Conservation (phyloP, 1,140 invertebrate species). For the Brachionus manjavacas region DNA sequence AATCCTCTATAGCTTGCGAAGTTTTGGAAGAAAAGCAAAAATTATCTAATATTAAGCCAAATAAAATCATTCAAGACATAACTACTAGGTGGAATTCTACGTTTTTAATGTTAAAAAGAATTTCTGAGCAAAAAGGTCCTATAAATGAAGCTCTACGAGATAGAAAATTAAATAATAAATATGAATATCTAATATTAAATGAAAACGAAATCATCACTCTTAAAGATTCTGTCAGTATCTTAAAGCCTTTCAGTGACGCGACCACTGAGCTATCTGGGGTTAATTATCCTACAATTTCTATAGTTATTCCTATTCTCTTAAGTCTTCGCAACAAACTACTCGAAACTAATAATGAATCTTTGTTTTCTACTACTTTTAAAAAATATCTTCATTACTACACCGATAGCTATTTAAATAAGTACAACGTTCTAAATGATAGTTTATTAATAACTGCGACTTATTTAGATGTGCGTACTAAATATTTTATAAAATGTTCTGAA, state of each 20-base stretch:
- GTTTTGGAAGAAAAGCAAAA: too few relatives aligned
- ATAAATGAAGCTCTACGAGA: not conserved
- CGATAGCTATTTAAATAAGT: not conserved
- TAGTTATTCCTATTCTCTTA: not conserved
- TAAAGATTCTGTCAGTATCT: not conserved
- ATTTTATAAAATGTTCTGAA: not conserved
- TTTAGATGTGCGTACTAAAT: constrained; percentile 1
- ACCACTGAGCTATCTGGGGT: not conserved
- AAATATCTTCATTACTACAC: not conserved
- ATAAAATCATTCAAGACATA: too few relatives aligned
- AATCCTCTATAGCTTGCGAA: too few relatives aligned
- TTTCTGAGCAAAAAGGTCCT: too few relatives aligned
- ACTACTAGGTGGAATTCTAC: too few relatives aligned
- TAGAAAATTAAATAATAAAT: not conserved
- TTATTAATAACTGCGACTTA: not conserved
- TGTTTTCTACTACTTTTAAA: not conserved
- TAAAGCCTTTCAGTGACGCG: not conserved
- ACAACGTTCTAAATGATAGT: not conserved
- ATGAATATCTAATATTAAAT: not conserved
- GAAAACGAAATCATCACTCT: not conserved
- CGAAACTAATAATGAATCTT: not conserved
- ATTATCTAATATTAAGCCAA: too few relatives aligned
- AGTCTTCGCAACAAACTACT: not conserved
- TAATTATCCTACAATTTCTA: not conserved
- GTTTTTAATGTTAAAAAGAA: too few relatives aligned